Conservation (phyloP, 1,140 invertebrate genomes). For the Limonius californicus region DNA sequence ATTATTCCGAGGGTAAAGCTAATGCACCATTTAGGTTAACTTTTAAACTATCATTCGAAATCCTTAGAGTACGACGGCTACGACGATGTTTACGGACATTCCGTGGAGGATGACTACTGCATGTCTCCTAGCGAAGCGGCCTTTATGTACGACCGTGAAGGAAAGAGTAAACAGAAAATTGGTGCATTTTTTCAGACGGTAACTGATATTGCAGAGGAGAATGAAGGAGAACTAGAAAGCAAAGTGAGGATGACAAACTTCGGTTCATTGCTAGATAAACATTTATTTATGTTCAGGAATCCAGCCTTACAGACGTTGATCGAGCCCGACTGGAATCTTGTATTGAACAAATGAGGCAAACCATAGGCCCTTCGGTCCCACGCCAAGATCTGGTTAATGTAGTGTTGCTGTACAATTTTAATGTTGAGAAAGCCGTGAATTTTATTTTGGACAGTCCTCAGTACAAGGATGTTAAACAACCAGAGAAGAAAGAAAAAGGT, state of each 20-base stretch:
- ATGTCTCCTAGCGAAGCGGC: conserved; percentile 82
- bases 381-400: conserved; percentile 65
- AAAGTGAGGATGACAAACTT: conserved; percentile 15
- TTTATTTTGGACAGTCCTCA: conserved; percentile 53
- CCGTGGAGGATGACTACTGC: conserved; percentile 84
- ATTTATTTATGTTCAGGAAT: conserved; percentile 46
- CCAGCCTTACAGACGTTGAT: conserved; percentile 60
- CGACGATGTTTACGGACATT: conserved; percentile 89
- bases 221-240: conserved; percentile 51
- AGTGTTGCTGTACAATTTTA: conserved; percentile 65
- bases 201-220: conserved; percentile 71
- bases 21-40: too few relatives aligned
- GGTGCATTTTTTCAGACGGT: conserved; percentile 66
- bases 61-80: conserved; percentile 88
- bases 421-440: conserved; percentile 68
- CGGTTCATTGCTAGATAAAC: not conserved
- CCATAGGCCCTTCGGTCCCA: conserved; percentile 49
- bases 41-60: too few relatives aligned
- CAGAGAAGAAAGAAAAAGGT: conserved; percentile 39
- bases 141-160: conserved; percentile 80
- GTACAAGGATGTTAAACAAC: conserved; percentile 11
- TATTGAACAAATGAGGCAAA: conserved; percentile 65
- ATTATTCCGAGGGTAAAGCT: conserved; percentile 68
- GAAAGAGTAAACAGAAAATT: conserved; percentile 62
- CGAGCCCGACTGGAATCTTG: conserved; percentile 75